Evolutionary conservation across 2,113 vertebrate species (phyloP).

Genomic region (Piaya cayana): DNA sequence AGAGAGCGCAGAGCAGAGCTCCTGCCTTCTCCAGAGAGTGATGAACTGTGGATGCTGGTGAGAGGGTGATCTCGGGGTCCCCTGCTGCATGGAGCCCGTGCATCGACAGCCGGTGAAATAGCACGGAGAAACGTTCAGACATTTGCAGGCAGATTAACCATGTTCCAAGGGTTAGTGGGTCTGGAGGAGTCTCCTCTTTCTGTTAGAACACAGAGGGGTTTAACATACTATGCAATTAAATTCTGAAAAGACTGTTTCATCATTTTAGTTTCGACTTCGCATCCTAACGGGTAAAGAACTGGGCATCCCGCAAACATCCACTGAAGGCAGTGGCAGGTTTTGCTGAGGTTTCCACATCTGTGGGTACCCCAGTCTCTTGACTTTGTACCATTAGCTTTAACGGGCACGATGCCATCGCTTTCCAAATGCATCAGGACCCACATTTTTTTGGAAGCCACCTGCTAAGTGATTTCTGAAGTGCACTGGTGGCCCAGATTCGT

Average conservation of each 20-base stretch:
- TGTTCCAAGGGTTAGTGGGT: not conserved
- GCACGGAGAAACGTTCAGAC: not conserved
- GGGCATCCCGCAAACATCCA: not conserved
- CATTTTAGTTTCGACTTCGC: not conserved
- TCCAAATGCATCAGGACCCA: not conserved
- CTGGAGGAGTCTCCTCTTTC: not conserved
- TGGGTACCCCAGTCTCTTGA: not conserved
- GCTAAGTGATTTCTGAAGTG: not conserved
- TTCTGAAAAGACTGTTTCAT: constrained; percentile 18
- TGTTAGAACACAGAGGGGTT: not conserved
- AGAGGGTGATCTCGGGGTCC: not conserved
- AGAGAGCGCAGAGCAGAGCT: not conserved
- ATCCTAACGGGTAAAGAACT: not conserved
- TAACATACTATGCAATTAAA: constrained; percentile 57
- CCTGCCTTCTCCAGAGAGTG: not conserved
- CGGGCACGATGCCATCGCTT: not conserved
- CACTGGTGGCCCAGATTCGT: not conserved
- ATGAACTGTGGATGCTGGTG: not conserved
- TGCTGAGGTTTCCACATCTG: not conserved
- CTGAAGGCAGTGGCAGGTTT: not conserved
- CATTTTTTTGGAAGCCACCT: not conserved
- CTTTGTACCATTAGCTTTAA: constrained; percentile 21
- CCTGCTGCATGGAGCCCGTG: not conserved
- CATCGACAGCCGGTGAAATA: not conserved
- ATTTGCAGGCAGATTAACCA: not conserved